Percentiles rank a stretch among this genome's conserved stretches.
Conservation (phyloP, 2,797 vertebrate species). For the Cynopterus sphinx region DNA sequence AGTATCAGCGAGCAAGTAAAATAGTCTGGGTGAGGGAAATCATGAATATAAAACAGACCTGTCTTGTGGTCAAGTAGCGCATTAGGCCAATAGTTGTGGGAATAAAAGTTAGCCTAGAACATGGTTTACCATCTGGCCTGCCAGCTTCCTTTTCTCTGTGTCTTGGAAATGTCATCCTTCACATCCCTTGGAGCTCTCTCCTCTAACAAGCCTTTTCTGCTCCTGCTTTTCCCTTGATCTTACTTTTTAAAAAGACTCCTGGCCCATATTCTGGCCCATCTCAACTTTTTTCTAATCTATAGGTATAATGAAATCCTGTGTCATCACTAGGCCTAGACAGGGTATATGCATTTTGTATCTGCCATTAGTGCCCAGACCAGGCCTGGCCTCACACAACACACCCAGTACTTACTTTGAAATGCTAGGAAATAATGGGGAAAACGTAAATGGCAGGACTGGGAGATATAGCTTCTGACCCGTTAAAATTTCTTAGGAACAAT, state of each 20-base stretch:
- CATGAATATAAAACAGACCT: neutral
- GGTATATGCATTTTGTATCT: neutral
- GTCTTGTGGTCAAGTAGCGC: conserved; percentile 29
- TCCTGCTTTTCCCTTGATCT: neutral
- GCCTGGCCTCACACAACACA: neutral
- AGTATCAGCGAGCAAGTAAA: conserved; percentile 44
- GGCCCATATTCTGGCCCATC: neutral
- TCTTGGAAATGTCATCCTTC: neutral
- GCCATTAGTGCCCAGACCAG: neutral
- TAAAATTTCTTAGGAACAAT: neutral
- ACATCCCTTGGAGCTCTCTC: neutral
- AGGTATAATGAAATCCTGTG: neutral
- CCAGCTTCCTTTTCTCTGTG: neutral
- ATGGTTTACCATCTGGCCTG: neutral
- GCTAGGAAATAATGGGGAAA: neutral
- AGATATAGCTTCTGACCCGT: neutral
- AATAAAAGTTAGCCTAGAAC: neutral
- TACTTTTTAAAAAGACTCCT: neutral
- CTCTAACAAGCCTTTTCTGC: neutral
- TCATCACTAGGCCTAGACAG: neutral
- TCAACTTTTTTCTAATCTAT: neutral
- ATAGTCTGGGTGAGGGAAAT: conserved; percentile 29
- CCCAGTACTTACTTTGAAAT: neutral
- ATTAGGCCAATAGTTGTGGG: neutral
- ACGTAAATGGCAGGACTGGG: neutral